These are phyloP conservation scores for Penaeus japonicus DNA, from an alignment of 1,140 invertebrate genomes.

Conservation along the genomic window DNA sequence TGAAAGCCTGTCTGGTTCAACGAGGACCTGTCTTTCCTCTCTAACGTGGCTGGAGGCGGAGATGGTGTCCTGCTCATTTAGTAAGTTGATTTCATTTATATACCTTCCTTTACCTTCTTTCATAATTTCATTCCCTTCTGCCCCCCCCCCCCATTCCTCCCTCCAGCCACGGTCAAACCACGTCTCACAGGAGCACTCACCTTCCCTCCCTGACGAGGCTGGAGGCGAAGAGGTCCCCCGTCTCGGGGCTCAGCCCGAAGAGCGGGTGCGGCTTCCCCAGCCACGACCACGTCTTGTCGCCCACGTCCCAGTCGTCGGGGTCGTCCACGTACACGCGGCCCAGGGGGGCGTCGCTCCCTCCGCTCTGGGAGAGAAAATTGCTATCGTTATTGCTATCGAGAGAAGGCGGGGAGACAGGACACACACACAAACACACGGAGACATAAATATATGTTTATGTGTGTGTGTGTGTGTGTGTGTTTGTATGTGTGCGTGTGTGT, in stretches of 20 bases:
- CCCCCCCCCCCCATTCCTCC: too few relatives aligned
- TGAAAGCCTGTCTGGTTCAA: too few relatives aligned
- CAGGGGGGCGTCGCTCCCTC: slow-evolving; percentile 6
- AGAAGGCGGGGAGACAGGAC: not conserved
- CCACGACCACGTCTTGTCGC: slow-evolving; percentile 20
- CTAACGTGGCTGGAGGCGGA: not conserved
- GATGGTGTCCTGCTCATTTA: too few relatives aligned
- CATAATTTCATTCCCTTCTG: too few relatives aligned
- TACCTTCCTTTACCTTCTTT: too few relatives aligned
- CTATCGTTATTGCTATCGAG: not conserved
- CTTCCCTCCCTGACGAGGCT: too few relatives aligned
- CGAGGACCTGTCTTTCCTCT: slow-evolving; percentile 19
- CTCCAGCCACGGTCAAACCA: too few relatives aligned
- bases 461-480: too few relatives aligned
- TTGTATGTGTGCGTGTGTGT: too few relatives aligned
- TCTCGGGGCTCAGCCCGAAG: not conserved
- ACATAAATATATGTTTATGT: too few relatives aligned
- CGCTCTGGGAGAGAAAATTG: not conserved
- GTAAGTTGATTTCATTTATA: too few relatives aligned
- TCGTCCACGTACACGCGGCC: slow-evolving; percentile 32
- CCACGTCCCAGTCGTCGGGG: slow-evolving; percentile 33
- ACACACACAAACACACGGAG: not conserved
- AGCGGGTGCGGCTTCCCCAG: not conserved
- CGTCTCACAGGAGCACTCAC: too few relatives aligned
- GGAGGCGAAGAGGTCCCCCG: not conserved